Evolutionary conservation across 1,140 invertebrate species (phyloP).

Genomic region (Leptopilina boulardi): DNA sequence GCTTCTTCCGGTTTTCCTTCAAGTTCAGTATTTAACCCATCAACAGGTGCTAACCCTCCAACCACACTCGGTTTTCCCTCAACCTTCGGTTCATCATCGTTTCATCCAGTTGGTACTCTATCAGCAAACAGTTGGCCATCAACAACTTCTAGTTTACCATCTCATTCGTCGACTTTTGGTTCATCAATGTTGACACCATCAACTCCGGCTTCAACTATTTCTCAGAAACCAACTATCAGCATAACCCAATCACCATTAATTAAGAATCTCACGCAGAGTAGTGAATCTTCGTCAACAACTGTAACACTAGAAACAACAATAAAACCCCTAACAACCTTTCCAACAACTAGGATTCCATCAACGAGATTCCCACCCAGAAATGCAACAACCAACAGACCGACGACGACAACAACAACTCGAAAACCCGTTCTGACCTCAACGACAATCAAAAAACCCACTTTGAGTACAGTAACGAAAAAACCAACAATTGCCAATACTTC

Average conservation of each 20-base stretch:
- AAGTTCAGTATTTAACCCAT: background rate
- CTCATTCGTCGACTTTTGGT: background rate
- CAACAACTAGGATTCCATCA: conserved; percentile 63
- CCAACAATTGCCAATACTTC: conserved; percentile 43
- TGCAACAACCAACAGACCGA: conserved; percentile 60
- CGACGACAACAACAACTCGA: conserved; percentile 29
- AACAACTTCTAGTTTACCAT: background rate
- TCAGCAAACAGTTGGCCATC: background rate
- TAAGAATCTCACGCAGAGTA: conserved; percentile 36
- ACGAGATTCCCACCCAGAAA: conserved; percentile 79
- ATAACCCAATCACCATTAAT: conserved; percentile 58
- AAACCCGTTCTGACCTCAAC: conserved; percentile 12
- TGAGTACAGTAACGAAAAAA: conserved; percentile 45
- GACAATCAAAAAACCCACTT: conserved; percentile 48
- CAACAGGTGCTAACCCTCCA: background rate
- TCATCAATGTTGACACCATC: no score
- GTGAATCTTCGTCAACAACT: conserved; percentile 38
- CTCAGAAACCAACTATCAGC: background rate
- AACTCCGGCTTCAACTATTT: background rate
- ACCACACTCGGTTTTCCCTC: background rate
- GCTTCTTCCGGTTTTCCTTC: no score
- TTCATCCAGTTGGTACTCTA: background rate
- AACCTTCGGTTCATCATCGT: background rate
- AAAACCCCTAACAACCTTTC: conserved; percentile 54
- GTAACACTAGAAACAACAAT: conserved; percentile 43